phyloP scores from a whole-genome alignment of 2,888 invertebrate species.

The Matsumyia berberina region DNA sequence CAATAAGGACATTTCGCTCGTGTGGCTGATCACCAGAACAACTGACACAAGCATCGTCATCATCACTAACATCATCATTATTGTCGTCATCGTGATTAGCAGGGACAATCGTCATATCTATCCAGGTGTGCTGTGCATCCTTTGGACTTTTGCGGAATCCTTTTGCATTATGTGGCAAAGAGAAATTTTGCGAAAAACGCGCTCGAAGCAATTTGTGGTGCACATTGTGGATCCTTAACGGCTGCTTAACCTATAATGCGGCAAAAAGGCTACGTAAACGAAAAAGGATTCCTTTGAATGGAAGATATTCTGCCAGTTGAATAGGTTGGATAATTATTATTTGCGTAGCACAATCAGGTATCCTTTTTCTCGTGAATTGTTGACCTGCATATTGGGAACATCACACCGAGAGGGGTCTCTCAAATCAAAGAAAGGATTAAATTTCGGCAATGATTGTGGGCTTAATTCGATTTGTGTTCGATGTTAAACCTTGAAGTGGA shows the following conservation, averaged over 20 bases:
- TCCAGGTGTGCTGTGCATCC: constrained; percentile 64
- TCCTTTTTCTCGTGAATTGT: constrained; percentile 8
- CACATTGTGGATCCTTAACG: constrained; percentile 76
- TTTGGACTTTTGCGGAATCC: constrained; percentile 58
- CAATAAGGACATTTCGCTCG: constrained; percentile 68
- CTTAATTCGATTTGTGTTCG: constrained; percentile 60
- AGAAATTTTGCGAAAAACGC: constrained; percentile 64
- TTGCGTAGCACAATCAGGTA: constrained; percentile 44
- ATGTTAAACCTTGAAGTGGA: constrained; percentile 65
- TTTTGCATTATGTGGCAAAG: constrained; percentile 41
- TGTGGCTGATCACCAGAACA: constrained; percentile 12
- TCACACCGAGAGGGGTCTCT: neutral
- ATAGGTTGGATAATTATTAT: constrained; percentile 69
- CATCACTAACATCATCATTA: constrained; percentile 49
- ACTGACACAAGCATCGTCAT: constrained; percentile 27
- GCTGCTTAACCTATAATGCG: constrained; percentile 74
- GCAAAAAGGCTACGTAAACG: constrained; percentile 52
- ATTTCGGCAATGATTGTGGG: constrained; percentile 17
- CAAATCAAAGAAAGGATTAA: constrained; percentile 56
- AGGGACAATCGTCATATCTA: constrained; percentile 13
- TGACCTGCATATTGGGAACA: constrained; percentile 50
- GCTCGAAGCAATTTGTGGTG: constrained; percentile 72
- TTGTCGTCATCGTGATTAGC: constrained; percentile 16
- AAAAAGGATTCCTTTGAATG: constrained; percentile 58
- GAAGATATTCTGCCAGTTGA: constrained; percentile 39